Evolutionary conservation across 2,888 invertebrate genomes (phyloP).

Genomic region (Agrochola lychnidis): DNA sequence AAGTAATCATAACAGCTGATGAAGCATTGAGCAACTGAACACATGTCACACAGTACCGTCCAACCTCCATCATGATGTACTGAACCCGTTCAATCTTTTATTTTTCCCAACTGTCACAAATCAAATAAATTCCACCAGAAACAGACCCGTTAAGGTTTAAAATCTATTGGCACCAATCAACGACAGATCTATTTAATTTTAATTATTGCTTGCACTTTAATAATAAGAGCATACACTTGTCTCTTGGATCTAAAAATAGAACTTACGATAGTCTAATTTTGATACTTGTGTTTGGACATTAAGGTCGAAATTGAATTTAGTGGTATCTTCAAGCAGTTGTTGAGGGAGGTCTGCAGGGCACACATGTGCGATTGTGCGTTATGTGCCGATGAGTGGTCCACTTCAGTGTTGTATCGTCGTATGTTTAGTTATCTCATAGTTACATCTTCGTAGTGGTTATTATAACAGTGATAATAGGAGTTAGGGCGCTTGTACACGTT

Average conservation of each 20-base stretch:
- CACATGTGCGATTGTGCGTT: slow-evolving; percentile 48
- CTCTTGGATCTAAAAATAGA: slow-evolving; percentile 67
- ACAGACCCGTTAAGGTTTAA: slow-evolving; percentile 3
- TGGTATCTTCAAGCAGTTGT: slow-evolving; percentile 37
- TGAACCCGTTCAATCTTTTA: slow-evolving; percentile 53
- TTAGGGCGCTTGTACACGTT: too few species aligned
- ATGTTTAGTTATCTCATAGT: slow-evolving; percentile 24
- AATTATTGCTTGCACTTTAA: slow-evolving; percentile 74
- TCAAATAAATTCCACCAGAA: slow-evolving; percentile 44
- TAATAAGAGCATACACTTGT: slow-evolving; percentile 73
- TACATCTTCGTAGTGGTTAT: slow-evolving; percentile 1
- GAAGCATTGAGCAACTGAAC: slow-evolving; percentile 48
- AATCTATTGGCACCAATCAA: slow-evolving; percentile 13
- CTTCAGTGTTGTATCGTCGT: slow-evolving; percentile 40
- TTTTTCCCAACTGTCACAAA: slow-evolving; percentile 50
- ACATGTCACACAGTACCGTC: slow-evolving; percentile 58
- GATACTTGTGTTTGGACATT: slow-evolving; percentile 42
- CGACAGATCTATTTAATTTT: slow-evolving; percentile 71
- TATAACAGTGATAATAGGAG: slow-evolving; percentile 4
- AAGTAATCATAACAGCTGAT: slow-evolving; percentile 33
- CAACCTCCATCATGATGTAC: slow-evolving; percentile 50
- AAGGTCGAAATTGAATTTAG: slow-evolving; percentile 55
- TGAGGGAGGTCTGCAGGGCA: slow-evolving; percentile 57
- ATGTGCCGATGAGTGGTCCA: slow-evolving; percentile 56
- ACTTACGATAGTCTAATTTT: slow-evolving; percentile 34